Base-by-base conservation (phyloP, 2,888 invertebrate species). In the Acrocera orbiculus region DNA sequence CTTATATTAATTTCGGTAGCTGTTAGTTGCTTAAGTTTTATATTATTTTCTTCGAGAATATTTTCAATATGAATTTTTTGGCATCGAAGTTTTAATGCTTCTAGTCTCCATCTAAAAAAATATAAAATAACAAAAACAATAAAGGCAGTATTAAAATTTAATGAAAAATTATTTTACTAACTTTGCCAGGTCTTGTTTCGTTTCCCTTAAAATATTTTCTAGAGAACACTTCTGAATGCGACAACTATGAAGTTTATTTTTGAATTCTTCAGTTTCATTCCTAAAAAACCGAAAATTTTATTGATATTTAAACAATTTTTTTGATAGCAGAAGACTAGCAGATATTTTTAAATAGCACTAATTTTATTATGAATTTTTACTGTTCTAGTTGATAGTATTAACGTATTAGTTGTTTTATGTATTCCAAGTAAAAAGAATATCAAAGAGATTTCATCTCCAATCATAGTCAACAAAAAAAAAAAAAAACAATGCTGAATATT, bases 21-120 rank as follows among this genome's bases (percentile, higher is more conserved):
- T 9, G 43, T 44, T 16, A 49, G 41, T 7, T 45, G 43, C 38
- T 53, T 53, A n/a, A 52, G 58, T 9, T 39, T 11, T 20, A 59
- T 55, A 16, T 52, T 46, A 36, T 58, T 46, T 25, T 58, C 52
- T 19, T 46, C 48, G 15, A 60, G 46, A 13, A 54, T 39, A 40
- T 50, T 42, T 43, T 60, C 60, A n/a, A 57, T 50, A 38, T 56
- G 51, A 20, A 56, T 48, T 4, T 59, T 43, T 31, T 57, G 46
- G 31, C 58, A 58, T 8, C 58, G 50, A 2, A 51, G 50, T 38
- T 55, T 58, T 3, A 60, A 41, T 0, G 57, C 50, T 40, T 60
- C 59, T 41, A 60, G 60, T 14, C 59, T 51, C 59, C 59, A 60
- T 34, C 58, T 59, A 16, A 13, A 23, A 59, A 19, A 15, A 23